Evolutionary conservation across 2,113 vertebrate genomes (phyloP).

Genomic region (Salvelinus alpinus): DNA sequence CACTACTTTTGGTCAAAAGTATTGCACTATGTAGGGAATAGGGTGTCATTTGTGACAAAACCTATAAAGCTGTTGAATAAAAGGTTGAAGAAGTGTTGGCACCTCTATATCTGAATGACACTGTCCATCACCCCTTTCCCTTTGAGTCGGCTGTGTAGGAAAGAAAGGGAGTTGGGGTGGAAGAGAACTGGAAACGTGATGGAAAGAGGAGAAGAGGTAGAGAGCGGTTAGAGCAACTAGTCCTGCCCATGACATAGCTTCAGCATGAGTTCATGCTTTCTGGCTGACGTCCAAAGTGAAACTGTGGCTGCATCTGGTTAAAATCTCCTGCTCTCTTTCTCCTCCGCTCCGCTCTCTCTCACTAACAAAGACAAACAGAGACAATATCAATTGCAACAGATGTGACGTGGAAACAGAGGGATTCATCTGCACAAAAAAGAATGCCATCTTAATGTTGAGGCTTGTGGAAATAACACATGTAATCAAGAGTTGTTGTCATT

Average conservation of each 20-base stretch:
- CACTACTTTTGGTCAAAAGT: no score
- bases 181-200: slow-evolving; percentile 1
- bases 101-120: not conserved
- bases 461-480: no score
- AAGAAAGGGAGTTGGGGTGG: not conserved
- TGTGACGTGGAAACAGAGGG: not conserved
- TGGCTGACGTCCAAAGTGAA: slow-evolving; percentile 71
- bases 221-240: slow-evolving; percentile 39
- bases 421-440: not conserved
- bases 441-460: not conserved
- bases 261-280: slow-evolving; percentile 76
- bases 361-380: slow-evolving; percentile 41
- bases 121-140: not conserved
- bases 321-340: slow-evolving; percentile 56
- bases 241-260: slow-evolving; percentile 73
- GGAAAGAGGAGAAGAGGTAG: slow-evolving; percentile 21
- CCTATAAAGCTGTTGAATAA: not conserved
- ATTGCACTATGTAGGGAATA: no score
- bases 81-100: not conserved
- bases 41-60: no score
- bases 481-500: no score
- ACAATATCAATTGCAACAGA: not conserved
- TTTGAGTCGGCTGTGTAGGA: not conserved
- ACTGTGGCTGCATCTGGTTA: slow-evolving; percentile 71
- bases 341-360: slow-evolving; percentile 18